Conservation (phyloP, 2,797 vertebrate genomes). For the Microctenopoma steveboyesi region DNA sequence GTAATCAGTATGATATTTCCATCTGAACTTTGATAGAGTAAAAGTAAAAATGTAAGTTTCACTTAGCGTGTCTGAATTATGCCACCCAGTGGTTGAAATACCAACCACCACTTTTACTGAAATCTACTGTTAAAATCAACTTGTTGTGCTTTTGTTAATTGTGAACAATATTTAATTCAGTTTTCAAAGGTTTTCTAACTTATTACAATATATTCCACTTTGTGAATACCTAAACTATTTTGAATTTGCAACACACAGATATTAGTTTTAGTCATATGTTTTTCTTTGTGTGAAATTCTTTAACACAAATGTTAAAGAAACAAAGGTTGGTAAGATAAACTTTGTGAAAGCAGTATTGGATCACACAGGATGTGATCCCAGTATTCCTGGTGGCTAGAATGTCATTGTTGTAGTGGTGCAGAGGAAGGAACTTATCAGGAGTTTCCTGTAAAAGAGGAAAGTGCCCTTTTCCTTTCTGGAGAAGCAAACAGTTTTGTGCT, state of each 20-base stretch:
- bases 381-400: conserved; percentile 78
- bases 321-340: background rate
- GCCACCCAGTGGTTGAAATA: conserved; percentile 35
- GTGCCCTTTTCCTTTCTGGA: conserved; percentile 77
- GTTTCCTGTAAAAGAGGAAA: conserved; percentile 86
- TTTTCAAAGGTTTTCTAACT: background rate
- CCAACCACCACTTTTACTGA: background rate
- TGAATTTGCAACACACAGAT: background rate
- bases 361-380: conserved; percentile 85
- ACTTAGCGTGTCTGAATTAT: background rate
- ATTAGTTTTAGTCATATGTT: background rate
- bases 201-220: background rate
- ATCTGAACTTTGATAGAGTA: too few relatives aligned
- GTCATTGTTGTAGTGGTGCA: conserved; percentile 76
- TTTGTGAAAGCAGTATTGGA: conserved; percentile 58
- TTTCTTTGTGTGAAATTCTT: background rate
- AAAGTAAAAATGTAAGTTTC: too few relatives aligned
- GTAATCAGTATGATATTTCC: too few relatives aligned
- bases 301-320: background rate
- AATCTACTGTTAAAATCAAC: background rate
- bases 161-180: background rate
- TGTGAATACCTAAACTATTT: background rate
- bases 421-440: conserved; percentile 85
- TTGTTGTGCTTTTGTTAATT: background rate
- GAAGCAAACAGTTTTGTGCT: conserved; percentile 83